These are phyloP conservation scores for Neolamprologus modestus DNA, from an alignment of 2,113 vertebrate genomes.

Conservation along the genomic window DNA sequence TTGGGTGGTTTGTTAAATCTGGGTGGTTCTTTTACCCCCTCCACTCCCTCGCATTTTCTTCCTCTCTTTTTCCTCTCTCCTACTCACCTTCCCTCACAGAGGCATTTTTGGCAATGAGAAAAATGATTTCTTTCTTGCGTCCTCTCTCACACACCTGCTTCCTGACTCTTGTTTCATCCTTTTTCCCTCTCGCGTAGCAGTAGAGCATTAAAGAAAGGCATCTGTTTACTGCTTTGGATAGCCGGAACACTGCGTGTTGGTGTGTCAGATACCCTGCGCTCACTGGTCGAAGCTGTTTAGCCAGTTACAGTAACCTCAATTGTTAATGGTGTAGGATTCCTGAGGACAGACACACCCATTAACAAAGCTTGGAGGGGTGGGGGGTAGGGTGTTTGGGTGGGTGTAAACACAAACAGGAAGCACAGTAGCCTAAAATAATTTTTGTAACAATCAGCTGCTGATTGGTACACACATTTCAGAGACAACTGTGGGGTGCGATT, in stretches of 20 bases:
- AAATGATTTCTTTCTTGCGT: not conserved
- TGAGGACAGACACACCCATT: constrained; percentile 72
- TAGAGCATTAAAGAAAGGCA: not conserved
- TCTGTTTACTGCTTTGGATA: constrained; percentile 18
- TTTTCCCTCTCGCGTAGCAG: not conserved
- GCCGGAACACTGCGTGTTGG: constrained; percentile 33
- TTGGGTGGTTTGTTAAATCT: constrained; percentile 63
- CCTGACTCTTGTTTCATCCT: not conserved
- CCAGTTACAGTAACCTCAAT: constrained; percentile 73
- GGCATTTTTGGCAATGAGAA: not conserved
- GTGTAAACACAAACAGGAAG: constrained; percentile 55
- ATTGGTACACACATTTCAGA: not conserved
- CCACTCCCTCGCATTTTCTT: not conserved
- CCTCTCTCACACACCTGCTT: not conserved
- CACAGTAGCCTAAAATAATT: not conserved
- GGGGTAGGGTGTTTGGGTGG: not conserved
- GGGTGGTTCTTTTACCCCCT: constrained; percentile 42
- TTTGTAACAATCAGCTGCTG: not conserved
- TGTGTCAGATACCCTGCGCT: constrained; percentile 15
- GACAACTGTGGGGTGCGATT: not conserved
- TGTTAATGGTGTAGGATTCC: constrained; percentile 86
- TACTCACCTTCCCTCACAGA: not conserved
- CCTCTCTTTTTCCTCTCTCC: not conserved
- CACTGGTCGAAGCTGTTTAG: constrained; percentile 81
- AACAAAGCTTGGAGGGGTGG: not conserved